Conservation (phyloP, 2,113 vertebrate genomes). For the Xyliphius kryptos region DNA sequence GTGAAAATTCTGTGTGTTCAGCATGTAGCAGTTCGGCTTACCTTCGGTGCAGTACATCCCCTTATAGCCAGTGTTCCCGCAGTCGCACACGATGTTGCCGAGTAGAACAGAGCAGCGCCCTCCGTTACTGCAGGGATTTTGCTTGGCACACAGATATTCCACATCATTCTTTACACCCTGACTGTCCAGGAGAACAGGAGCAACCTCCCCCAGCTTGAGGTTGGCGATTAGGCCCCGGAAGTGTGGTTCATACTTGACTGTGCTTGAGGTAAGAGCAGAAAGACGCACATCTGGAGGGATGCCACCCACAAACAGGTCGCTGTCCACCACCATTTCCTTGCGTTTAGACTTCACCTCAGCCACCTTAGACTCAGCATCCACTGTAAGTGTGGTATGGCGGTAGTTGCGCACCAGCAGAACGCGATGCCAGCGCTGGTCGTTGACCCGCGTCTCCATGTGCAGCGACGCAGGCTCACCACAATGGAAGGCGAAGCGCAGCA, state of each 20-base stretch:
- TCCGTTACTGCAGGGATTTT: constrained; percentile 82
- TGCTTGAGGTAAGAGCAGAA: no score
- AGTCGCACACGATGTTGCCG: constrained; percentile 82
- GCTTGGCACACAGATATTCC: constrained; percentile 74
- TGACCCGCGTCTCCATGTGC: constrained; percentile 69
- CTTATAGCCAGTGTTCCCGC: constrained; percentile 76
- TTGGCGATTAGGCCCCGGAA: constrained; percentile 80
- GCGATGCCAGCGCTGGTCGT: constrained; percentile 87
- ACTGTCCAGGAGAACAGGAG: constrained; percentile 75
- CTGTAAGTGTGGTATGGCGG: constrained; percentile 71
- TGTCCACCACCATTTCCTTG: constrained; percentile 82
- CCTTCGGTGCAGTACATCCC: constrained; percentile 90
- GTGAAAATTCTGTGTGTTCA: neutral
- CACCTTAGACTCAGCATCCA: constrained; percentile 79
- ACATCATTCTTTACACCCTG: constrained; percentile 80
- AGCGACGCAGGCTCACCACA: constrained; percentile 82
- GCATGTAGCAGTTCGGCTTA: constrained; percentile 48
- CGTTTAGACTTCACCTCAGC: constrained; percentile 83
- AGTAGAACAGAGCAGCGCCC: constrained; percentile 78
- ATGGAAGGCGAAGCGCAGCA: constrained; percentile 85
- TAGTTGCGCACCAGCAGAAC: constrained; percentile 74
- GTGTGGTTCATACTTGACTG: constrained; percentile 87
- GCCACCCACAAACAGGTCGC: constrained; percentile 88
- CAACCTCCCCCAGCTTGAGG: constrained; percentile 76
- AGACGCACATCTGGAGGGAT: constrained; percentile 87